Evolutionary conservation across 2,113 vertebrate genomes (phyloP).

Genomic region (Ascaphus truei): DNA sequence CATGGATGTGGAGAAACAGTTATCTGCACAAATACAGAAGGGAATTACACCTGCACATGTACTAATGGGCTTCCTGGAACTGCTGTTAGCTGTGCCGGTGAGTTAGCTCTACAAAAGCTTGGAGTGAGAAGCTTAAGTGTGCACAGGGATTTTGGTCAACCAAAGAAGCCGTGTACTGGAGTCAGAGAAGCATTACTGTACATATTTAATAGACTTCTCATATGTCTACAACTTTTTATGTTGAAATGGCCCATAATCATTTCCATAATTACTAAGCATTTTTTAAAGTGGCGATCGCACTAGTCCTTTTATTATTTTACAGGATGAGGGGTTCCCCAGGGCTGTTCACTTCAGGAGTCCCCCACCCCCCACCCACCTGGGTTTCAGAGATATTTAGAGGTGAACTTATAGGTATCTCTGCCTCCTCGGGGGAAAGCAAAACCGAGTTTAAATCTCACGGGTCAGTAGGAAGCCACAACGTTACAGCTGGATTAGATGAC

Average conservation of each 20-base stretch:
- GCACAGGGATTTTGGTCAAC: background rate
- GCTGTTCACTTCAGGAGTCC: too few relatives aligned
- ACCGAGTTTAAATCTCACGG: too few relatives aligned
- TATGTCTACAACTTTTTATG: background rate
- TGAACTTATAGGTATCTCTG: too few relatives aligned
- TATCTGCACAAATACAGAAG: constrained; percentile 65
- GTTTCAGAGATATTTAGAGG: too few relatives aligned
- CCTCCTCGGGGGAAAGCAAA: too few relatives aligned
- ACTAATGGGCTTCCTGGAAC: constrained; percentile 45
- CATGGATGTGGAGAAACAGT: constrained; percentile 63
- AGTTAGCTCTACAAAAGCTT: background rate
- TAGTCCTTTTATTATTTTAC: too few relatives aligned
- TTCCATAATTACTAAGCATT: background rate
- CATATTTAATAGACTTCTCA: constrained; percentile 26
- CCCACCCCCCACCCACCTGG: too few relatives aligned
- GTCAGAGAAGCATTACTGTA: background rate
- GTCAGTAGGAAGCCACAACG: too few relatives aligned
- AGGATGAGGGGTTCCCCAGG: too few relatives aligned
- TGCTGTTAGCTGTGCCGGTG: constrained; percentile 54
- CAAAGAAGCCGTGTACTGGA: background rate
- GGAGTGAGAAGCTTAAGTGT: background rate
- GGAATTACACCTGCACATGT: constrained; percentile 61
- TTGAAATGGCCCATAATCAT: background rate
- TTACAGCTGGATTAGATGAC: too few relatives aligned
- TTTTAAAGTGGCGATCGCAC: too few relatives aligned